Percentiles rank a stretch among this genome's conserved stretches.
phyloP scores from a whole-genome alignment of 2,888 invertebrate genomes.

The Sinhomidia bicolor region DNA sequence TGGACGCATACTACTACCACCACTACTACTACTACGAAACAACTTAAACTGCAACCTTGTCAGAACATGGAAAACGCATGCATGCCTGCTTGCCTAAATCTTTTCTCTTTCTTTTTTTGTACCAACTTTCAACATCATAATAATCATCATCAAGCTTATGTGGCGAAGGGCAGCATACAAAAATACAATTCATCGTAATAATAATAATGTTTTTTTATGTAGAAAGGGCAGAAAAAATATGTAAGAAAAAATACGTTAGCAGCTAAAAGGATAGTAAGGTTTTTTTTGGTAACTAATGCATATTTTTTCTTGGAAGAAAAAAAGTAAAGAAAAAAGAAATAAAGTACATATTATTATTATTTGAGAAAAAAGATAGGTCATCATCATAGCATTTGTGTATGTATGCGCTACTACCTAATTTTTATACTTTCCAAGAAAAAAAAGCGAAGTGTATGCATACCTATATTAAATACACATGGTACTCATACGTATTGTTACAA shows the following conservation, averaged over 20 bases:
- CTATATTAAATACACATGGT: too few species aligned
- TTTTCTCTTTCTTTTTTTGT: background rate
- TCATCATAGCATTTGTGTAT: too few species aligned
- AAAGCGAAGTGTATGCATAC: too few species aligned
- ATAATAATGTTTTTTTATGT: background rate
- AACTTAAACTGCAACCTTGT: background rate
- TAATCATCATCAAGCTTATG: constrained; percentile 24
- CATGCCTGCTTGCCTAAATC: background rate
- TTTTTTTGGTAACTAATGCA: constrained; percentile 17
- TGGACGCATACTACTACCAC: background rate
- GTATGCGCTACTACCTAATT: too few species aligned
- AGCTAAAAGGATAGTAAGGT: too few species aligned
- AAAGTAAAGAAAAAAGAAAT: constrained; percentile 1
- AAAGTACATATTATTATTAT: constrained; percentile 19
- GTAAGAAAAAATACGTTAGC: background rate
- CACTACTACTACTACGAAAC: too few species aligned
- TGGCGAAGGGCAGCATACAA: background rate
- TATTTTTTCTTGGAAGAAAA: constrained; percentile 2
- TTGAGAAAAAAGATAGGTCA: too few species aligned
- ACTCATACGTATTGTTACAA: background rate
- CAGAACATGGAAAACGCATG: constrained; percentile 15
- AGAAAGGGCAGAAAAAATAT: background rate
- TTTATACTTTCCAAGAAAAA: too few species aligned
- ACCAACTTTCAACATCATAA: background rate
- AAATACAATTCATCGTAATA: background rate